Conservation (phyloP, 2,113 vertebrate species). For the Caranx melampygus region DNA sequence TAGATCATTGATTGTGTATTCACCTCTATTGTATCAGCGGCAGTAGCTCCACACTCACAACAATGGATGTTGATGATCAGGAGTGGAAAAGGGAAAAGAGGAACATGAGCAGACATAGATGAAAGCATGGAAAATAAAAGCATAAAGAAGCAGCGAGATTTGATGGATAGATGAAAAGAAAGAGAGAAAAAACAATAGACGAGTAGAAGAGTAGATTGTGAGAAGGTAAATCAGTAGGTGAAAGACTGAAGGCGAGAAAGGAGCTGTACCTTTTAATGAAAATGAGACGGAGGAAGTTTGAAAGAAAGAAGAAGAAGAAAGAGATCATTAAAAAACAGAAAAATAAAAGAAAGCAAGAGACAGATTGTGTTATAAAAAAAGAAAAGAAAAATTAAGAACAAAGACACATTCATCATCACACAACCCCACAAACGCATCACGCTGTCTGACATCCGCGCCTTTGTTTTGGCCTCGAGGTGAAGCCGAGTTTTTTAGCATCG, state of each 20-base stretch:
- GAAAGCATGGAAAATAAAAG: not conserved
- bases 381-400: slow-evolving; percentile 18
- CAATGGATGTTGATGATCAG: not conserved
- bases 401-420: slow-evolving; percentile 45
- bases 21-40: slow-evolving; percentile 18
- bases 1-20: slow-evolving; percentile 48
- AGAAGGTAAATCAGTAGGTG: slow-evolving; percentile 37
- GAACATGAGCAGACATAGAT: slow-evolving; percentile 22
- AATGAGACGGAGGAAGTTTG: slow-evolving; percentile 45
- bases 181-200: not conserved
- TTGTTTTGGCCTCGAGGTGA: slow-evolving; percentile 4
- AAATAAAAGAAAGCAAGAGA: not conserved
- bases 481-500: slow-evolving; percentile 3
- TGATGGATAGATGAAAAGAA: not conserved
- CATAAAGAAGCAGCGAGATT: not conserved
- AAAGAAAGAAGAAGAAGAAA: slow-evolving; percentile 5
- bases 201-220: not conserved
- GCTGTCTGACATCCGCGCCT: slow-evolving; percentile 12
- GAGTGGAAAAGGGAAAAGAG: slow-evolving; percentile 7
- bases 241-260: slow-evolving; percentile 39
- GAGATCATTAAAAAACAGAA: slow-evolving; percentile 12
- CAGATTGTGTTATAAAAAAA: slow-evolving; percentile 3
- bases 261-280: slow-evolving; percentile 24
- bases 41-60: slow-evolving; percentile 21
- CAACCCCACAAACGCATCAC: slow-evolving; percentile 5